Evolutionary conservation across 2,797 vertebrate genomes (phyloP).

Genomic region (Urocyon cinereoargenteus): DNA sequence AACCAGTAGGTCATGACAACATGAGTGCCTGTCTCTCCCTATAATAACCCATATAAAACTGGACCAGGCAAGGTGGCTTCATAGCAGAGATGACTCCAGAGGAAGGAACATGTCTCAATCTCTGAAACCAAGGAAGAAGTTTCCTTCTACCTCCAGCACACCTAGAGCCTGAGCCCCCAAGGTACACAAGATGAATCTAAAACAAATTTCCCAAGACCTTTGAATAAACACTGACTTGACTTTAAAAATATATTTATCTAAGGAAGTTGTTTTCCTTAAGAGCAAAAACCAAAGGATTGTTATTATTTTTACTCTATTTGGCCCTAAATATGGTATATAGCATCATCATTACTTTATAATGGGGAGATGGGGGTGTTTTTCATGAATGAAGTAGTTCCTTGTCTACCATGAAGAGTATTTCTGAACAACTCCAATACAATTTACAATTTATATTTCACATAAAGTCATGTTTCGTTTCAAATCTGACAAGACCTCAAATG

Average conservation of each 20-base stretch:
- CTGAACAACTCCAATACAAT: neutral
- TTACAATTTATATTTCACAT: conserved; percentile 34
- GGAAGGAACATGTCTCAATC: neutral
- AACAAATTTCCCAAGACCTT: neutral
- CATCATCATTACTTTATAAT: neutral
- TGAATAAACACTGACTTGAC: neutral
- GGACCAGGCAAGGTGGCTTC: neutral
- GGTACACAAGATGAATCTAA: neutral
- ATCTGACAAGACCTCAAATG: conserved; percentile 1
- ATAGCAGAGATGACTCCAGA: neutral
- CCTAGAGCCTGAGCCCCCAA: neutral
- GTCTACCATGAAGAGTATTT: neutral
- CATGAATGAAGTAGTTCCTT: neutral
- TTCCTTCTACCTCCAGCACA: neutral
- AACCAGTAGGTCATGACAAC: neutral
- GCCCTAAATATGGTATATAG: neutral
- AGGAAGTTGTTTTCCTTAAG: conserved; percentile 10
- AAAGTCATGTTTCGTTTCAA: conserved; percentile 52
- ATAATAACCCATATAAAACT: neutral
- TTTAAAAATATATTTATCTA: conserved; percentile 23
- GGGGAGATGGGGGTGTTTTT: neutral
- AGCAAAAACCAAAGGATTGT: neutral
- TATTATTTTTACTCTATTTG: neutral
- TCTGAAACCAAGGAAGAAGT: neutral
- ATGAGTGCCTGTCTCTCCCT: neutral